Base-by-base conservation (phyloP, 2,113 vertebrate species). In the Melanocharis versteri region DNA sequence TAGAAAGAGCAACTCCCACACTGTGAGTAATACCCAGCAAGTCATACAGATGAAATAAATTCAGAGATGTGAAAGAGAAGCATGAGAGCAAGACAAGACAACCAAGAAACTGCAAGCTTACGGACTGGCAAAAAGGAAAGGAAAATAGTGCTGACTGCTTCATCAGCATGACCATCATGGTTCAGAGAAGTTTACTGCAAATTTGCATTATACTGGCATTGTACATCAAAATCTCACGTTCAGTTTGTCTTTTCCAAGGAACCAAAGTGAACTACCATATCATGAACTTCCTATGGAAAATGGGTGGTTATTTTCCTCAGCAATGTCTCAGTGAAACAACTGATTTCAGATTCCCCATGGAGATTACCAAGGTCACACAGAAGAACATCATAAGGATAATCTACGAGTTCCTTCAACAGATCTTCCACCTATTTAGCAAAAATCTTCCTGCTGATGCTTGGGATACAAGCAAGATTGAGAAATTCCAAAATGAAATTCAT, bases 291-390 rank as follows among this genome's bases (percentile, higher is more conserved):
- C 84, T 97, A 35, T 69, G n/a, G 30, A 87, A 24, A 24, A 90
- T 44, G 37, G 61, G 35, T 73, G 44, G 58, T 10, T 80, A 92
- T 66, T 91, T 96, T 96, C 87, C 95, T 80, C 44, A 70, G 23
- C 45, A 88, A 35, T 97, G 97, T 81, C 72, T 96, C 73, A 64
- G 12, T 0, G 68, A 97, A 91, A 95, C 28, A 58, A 58, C 27
- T 17, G 72, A 90, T 47, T 98, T 98, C 47, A 60, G 83, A 72
- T 96, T 98, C 42, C 97, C 97, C 20, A 33, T 22, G 70, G 80
- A 96, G 66, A 65, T 95, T 50, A 76, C 71, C 24, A 77, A 54
- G 20, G 8, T 82, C 14, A 51, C 48, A 37, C 62, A 83, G 23
- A 85, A 75, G 26, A 72, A 94, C 19, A 51, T 87, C 33, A 53